A percentile compares a stretch with the other conserved stretches of the same genome.
phyloP scores from a whole-genome alignment of 2,113 vertebrate species.

The Himantopus leucocephalus region DNA sequence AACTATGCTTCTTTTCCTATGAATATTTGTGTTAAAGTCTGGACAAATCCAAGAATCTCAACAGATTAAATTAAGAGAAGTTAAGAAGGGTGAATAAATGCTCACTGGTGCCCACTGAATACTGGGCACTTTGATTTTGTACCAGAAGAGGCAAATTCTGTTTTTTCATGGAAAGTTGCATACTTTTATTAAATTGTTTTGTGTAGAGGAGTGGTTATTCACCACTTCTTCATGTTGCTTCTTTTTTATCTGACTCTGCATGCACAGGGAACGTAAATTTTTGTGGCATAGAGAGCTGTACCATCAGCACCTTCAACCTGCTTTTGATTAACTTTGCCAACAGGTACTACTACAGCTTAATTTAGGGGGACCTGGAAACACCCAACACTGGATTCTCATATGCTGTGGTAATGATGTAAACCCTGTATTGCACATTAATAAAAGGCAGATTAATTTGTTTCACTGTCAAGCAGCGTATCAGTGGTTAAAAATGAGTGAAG shows the following conservation, averaged over 20 bases:
- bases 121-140: not conserved
- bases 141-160: not conserved
- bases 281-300: not conserved
- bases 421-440: not conserved
- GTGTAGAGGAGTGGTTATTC: not conserved
- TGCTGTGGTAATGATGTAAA: not conserved
- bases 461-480: not conserved
- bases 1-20: not conserved
- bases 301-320: not conserved
- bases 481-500: not conserved
- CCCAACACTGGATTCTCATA: not conserved
- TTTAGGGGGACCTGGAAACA: not conserved
- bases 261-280: not conserved
- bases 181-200: not conserved
- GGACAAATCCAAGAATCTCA: not conserved
- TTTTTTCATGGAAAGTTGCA: not conserved
- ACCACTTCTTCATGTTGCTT: not conserved
- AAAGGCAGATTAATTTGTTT: not conserved
- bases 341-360: not conserved
- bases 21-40: not conserved
- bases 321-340: not conserved
- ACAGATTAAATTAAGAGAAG: not conserved
- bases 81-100: not conserved
- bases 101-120: not conserved
- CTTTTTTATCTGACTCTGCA: not conserved